Conservation (phyloP, 2,888 invertebrate species). For the Tortrix viridana region DNA sequence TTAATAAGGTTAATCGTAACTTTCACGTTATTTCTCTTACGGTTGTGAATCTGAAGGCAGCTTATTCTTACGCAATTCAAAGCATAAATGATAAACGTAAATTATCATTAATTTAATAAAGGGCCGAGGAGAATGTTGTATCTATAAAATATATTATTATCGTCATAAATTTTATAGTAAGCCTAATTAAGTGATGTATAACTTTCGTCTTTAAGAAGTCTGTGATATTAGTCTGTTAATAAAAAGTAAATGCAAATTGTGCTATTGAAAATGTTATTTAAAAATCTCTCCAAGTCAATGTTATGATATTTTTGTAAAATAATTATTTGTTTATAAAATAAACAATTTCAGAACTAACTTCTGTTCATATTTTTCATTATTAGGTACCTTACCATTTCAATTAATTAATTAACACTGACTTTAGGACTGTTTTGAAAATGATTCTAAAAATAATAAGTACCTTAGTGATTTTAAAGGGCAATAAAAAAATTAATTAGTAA, state of each 20-base stretch:
- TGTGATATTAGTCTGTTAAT: slow-evolving; percentile 74
- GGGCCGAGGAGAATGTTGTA: slow-evolving; percentile 4
- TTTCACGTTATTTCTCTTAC: slow-evolving; percentile 12
- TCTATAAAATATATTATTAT: slow-evolving; percentile 27
- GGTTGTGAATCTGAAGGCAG: slow-evolving; percentile 13
- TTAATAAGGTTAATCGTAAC: slow-evolving; percentile 10
- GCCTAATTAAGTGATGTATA: slow-evolving; percentile 40
- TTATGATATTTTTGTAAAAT: slow-evolving; percentile 70
- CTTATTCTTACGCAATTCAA: background rate
- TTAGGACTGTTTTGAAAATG: too few species aligned
- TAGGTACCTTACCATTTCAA: too few species aligned
- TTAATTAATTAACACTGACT: too few species aligned
- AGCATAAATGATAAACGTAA: background rate
- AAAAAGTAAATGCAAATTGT: slow-evolving; percentile 53
- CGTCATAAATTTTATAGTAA: slow-evolving; percentile 14
- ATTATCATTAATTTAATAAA: background rate
- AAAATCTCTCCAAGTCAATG: slow-evolving; percentile 61
- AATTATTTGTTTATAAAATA: slow-evolving; percentile 76
- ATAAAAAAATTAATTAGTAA: too few species aligned
- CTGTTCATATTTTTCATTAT: background rate
- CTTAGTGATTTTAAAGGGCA: too few species aligned
- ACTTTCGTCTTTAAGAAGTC: slow-evolving; percentile 53
- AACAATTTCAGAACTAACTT: slow-evolving; percentile 59
- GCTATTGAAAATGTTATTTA: slow-evolving; percentile 61
- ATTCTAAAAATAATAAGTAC: too few species aligned